Base-by-base conservation (phyloP, 2,888 invertebrate species). In the Uropetala carovei region DNA sequence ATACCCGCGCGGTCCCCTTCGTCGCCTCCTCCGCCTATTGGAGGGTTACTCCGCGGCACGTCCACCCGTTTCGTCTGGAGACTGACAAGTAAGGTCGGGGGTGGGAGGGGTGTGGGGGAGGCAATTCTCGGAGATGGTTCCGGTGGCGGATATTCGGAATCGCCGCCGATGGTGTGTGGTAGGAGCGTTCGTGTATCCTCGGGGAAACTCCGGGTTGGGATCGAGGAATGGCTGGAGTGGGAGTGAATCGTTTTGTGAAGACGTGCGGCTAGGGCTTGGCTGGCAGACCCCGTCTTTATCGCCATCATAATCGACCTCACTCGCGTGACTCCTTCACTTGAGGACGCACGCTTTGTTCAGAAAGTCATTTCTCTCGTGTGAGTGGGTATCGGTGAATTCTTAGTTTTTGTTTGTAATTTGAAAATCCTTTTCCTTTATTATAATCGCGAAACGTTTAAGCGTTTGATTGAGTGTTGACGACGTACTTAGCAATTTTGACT, bases 71-170 rank as follows among this genome's bases (percentile, higher is more conserved):
- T 75, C 75, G 75, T 75, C 75, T 22, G 75, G 75, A 75, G 75
- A 75, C 75, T 75, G 75, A 27, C 75, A 75, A 75, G 75, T 75
- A 75, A 75, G 75, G 75, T 75, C 75, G 75, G 22, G n/a, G 75
- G 22, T 13, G 75, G 22, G 22, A 22, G 75, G 13, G 75, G 75
- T 75, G 75, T 22, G 75, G 75, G 75, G 43, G 43, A 43, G 43
- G 75, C 18, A 27, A 75, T 75, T 75, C 75, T 14, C 22, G 27
- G 75, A 75, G 22, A 27, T 75, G 75, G 75, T 75, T 75, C 75
- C 75, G 75, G 75, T 75, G 75, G 27, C 16, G 27, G 75, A 75
- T 75, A 75, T 75, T 75, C 75, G 27, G 27, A 75, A 75, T 27
- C 75, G 75, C 27, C 22, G 75, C 22, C 75, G 22, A 75, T 75